These are phyloP conservation scores for Eugnorisma glareosa DNA, from an alignment of 2,888 invertebrate species.

Conservation along the genomic window DNA sequence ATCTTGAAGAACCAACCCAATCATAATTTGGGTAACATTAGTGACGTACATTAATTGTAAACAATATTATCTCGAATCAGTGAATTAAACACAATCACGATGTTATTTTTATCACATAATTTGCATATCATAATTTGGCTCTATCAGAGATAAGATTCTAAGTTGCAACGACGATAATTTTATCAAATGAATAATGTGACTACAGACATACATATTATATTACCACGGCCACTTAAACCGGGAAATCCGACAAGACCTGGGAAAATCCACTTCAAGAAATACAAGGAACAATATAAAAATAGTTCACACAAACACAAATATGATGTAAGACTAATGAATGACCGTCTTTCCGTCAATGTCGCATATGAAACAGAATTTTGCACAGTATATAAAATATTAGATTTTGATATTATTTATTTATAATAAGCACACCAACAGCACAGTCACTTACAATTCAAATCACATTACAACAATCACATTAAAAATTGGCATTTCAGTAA, in stretches of 20 bases:
- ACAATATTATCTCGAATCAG: slow-evolving; percentile 18
- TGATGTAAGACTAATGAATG: slow-evolving; percentile 5
- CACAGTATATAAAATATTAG: background rate
- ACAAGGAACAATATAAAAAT: background rate
- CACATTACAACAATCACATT: no score
- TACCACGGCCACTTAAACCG: slow-evolving; percentile 1
- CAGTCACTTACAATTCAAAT: no score
- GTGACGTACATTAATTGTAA: slow-evolving; percentile 16
- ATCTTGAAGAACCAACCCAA: background rate
- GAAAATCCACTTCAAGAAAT: slow-evolving; percentile 8
- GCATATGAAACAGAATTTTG: background rate
- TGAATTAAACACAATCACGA: slow-evolving; percentile 12
- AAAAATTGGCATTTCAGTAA: no score
- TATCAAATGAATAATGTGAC: background rate
- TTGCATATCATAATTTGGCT: slow-evolving; percentile 11
- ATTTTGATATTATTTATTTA: no score
- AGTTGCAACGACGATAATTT: background rate
- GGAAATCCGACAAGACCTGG: background rate
- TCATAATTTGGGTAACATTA: background rate
- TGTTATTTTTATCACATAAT: slow-evolving; percentile 1
- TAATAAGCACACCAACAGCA: no score
- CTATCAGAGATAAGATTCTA: slow-evolving; percentile 17
- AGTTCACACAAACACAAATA: background rate
- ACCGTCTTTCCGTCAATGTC: background rate
- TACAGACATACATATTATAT: background rate